Base-by-base conservation (phyloP, 2,888 invertebrate genomes). In the Pelosia muscerda region DNA sequence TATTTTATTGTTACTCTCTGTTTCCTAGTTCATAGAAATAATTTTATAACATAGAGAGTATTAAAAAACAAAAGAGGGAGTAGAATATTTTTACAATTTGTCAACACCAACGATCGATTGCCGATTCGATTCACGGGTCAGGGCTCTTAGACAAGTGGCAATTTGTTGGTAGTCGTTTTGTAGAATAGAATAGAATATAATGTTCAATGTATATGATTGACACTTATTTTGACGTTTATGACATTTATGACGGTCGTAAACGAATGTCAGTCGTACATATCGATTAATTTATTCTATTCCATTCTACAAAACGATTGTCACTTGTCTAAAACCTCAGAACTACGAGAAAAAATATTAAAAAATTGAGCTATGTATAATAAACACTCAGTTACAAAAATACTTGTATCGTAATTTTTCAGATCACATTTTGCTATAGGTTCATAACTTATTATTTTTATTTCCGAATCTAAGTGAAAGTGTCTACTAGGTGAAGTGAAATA, bases 311-410 rank as follows among this genome's bases (percentile, higher is more conserved):
- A n/a, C n/a, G n/a, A n/a, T n/a, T n/a, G n/a, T n/a, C n/a, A n/a
- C n/a, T n/a, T n/a, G n/a, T n/a, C n/a, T n/a, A n/a, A n/a, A n/a
- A n/a, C n/a, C n/a, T n/a, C n/a, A 38, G 69, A 69, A 73, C 79
- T 78, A 73, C 75, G 81, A 84, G 86, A 88, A 82, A 86, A 73
- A 83, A 82, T 87, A 88, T 90, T 91, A 84, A 90, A 92, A n/a
- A 92, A 93, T 93, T 93, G 93, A 94, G 93, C 94, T 93, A 90
- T 80, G 73, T 79, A 79, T 92, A 89, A 92, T 92, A 93, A 91
- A 93, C 87, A 89, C 91, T 90, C 87, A 88, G 88, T 91, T 94
- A 93, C 90, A 95, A 94, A 94, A 94, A 95, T 94, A 94, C 89
- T 90, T 92, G 93, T 92, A 91, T 92, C 91, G 89, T 90, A 89